Conservation (phyloP, 2,113 vertebrate species). For the Maccullochella peelii region DNA sequence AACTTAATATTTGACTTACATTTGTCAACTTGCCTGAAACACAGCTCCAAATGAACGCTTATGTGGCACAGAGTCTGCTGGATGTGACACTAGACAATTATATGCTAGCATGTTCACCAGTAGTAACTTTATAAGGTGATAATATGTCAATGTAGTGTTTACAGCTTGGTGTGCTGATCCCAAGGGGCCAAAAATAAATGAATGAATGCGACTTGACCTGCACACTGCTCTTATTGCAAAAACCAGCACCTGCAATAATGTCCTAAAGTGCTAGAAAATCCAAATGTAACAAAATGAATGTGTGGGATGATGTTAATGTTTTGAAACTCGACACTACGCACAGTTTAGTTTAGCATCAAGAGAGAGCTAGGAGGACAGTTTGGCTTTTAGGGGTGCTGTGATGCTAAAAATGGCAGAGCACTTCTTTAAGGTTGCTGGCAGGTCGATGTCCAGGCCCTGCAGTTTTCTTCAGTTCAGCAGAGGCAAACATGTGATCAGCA, state of each 20-base stretch:
- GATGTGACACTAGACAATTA: not conserved
- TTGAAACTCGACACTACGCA: not conserved
- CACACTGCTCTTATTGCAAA: no score
- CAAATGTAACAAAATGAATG: no score
- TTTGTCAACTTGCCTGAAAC: not conserved
- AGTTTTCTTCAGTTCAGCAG: conserved; percentile 10
- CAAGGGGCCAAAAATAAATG: not conserved
- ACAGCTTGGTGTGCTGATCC: not conserved
- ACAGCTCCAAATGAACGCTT: not conserved
- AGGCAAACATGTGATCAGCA: conserved; percentile 25
- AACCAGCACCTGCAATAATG: not conserved
- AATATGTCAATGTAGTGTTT: not conserved
- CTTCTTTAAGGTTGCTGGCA: not conserved
- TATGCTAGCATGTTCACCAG: no score
- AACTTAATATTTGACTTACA: not conserved
- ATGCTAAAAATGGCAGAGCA: not conserved
- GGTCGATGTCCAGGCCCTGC: not conserved
- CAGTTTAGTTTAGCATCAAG: not conserved
- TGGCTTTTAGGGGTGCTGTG: not conserved
- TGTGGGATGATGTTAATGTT: not conserved
- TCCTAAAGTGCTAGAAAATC: not conserved
- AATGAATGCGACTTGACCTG: not conserved
- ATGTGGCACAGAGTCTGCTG: not conserved
- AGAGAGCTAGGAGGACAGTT: not conserved
- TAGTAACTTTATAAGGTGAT: not conserved